Conservation (phyloP, 1,140 invertebrate genomes). For the Mercenaria mercenaria region DNA sequence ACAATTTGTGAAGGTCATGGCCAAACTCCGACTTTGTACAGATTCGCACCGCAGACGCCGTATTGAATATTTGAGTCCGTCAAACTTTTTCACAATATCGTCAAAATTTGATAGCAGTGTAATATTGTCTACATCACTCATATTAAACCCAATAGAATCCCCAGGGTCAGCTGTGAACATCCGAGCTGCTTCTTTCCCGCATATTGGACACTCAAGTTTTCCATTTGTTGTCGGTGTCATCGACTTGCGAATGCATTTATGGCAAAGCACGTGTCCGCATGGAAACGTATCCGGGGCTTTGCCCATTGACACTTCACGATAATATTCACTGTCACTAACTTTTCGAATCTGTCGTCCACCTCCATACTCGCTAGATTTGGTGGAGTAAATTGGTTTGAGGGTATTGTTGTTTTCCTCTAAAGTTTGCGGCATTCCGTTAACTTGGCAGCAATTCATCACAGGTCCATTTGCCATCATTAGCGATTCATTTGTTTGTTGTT, state of each 20-base stretch:
- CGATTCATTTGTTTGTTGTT: neutral
- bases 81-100: constrained; percentile 80
- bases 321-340: constrained; percentile 60
- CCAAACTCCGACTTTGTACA: constrained; percentile 78
- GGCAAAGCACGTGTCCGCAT: constrained; percentile 83
- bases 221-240: constrained; percentile 66
- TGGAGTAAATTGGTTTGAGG: constrained; percentile 44
- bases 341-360: constrained; percentile 53
- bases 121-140: constrained; percentile 72
- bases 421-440: neutral
- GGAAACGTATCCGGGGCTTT: constrained; percentile 83
- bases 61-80: constrained; percentile 74
- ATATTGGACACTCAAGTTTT: constrained; percentile 73
- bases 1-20: constrained; percentile 81
- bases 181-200: constrained; percentile 67
- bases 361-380: constrained; percentile 30
- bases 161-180: constrained; percentile 45
- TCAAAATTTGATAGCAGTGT: constrained; percentile 81
- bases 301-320: constrained; percentile 53
- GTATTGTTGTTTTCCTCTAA: constrained; percentile 19
- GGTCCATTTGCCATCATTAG: neutral
- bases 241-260: constrained; percentile 79
- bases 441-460: neutral
- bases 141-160: constrained; percentile 52
- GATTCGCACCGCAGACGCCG: constrained; percentile 78